Percentiles rank a stretch among this genome's conserved stretches.
Evolutionary conservation across 2,888 invertebrate species (phyloP).

Genomic region (Callyntrura guangdongensis): DNA sequence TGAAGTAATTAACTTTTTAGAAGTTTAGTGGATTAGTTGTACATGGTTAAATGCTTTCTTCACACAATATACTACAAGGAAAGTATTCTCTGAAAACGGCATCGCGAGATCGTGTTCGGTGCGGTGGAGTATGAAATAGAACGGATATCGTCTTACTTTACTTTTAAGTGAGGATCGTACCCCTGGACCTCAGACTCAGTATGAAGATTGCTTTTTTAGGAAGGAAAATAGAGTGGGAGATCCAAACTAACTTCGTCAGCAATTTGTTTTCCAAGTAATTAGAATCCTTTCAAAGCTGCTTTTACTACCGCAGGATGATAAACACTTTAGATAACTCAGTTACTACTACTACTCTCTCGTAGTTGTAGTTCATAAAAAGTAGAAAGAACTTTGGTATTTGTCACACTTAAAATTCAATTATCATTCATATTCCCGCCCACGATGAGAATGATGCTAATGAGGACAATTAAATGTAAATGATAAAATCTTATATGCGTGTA

Average conservation of each 20-base stretch:
- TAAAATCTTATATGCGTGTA: constrained; percentile 1
- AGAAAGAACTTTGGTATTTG: constrained; percentile 50
- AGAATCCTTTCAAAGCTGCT: constrained; percentile 25
- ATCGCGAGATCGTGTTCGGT: not conserved
- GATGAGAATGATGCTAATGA: not conserved
- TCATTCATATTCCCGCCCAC: not conserved
- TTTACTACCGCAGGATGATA: constrained; percentile 37
- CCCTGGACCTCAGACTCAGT: not conserved
- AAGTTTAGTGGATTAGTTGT: constrained; percentile 31
- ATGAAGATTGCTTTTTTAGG: not conserved
- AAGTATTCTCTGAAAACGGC: too few relatives aligned
- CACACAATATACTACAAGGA: too few relatives aligned
- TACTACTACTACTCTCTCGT: not conserved
- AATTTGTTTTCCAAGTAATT: constrained; percentile 27
- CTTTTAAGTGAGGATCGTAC: not conserved
- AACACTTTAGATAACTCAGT: constrained; percentile 54
- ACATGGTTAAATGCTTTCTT: not conserved
- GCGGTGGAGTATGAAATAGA: not conserved
- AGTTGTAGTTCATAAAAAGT: constrained; percentile 21
- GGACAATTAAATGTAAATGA: constrained; percentile 3
- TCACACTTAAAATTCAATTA: constrained; percentile 62
- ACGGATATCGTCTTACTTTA: not conserved
- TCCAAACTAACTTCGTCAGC: constrained; percentile 11
- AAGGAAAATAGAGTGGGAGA: not conserved
- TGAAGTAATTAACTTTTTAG: constrained; percentile 11